These are phyloP conservation scores for Neogale vison DNA, from an alignment of 2,113 vertebrate genomes.

Conservation along the genomic window DNA sequence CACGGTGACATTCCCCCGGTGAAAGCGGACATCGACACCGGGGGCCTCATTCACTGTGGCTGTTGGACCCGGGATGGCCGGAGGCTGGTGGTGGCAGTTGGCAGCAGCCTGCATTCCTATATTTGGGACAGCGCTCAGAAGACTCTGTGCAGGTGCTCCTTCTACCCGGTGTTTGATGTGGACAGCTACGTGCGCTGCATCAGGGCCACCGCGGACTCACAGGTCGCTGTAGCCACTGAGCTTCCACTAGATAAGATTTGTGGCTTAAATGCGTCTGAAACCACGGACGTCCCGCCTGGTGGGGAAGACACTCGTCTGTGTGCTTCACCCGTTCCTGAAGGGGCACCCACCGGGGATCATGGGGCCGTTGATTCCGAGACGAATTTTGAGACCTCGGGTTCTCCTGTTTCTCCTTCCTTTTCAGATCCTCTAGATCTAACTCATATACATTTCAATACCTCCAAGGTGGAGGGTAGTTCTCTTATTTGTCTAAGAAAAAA, in stretches of 20 bases:
- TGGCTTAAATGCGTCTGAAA: constrained; percentile 89
- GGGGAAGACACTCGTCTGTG: constrained; percentile 35
- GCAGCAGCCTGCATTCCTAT: constrained; percentile 93
- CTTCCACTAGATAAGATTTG: constrained; percentile 95
- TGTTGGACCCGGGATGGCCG: constrained; percentile 96
- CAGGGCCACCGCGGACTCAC: constrained; percentile 86
- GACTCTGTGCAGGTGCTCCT: constrained; percentile 87
- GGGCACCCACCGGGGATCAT: constrained; percentile 79
- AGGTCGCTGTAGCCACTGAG: constrained; percentile 93
- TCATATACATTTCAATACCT: constrained; percentile 87
- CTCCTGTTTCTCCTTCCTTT: constrained; percentile 53
- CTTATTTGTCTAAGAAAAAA: constrained; percentile 89
- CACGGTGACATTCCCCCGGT: constrained; percentile 87
- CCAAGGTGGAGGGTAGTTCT: constrained; percentile 87
- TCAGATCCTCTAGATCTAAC: constrained; percentile 91
- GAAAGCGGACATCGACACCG: constrained; percentile 88
- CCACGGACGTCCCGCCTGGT: constrained; percentile 82
- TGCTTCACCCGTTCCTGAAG: constrained; percentile 77
- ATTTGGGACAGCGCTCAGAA: constrained; percentile 94
- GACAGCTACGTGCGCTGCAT: constrained; percentile 91
- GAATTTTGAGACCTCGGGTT: constrained; percentile 79
- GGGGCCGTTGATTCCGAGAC: constrained; percentile 82
- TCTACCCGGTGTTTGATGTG: constrained; percentile 92
- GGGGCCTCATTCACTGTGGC: constrained; percentile 91
- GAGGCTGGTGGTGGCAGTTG: constrained; percentile 92